Base-by-base conservation (phyloP, 2,797 vertebrate genomes). In the Chelonia mydas region DNA sequence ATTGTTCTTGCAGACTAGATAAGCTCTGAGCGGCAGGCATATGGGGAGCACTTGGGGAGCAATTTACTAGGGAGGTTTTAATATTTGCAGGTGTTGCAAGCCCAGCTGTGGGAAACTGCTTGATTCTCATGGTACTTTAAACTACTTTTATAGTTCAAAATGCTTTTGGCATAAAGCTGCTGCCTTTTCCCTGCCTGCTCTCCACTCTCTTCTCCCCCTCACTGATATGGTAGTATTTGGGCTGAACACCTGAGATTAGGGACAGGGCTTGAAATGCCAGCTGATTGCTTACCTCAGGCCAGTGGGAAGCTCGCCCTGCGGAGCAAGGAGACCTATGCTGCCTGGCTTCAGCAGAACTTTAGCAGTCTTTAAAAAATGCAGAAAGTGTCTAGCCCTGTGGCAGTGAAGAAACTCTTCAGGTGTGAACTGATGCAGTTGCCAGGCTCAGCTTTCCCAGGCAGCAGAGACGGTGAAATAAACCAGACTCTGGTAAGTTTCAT, bases 101-200 rank as follows among this genome's bases (percentile, higher is more conserved):
- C 28, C 59, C 68, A 80, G 61, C 82, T 92, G 76, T 80, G 77
- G 88, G 68, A 85, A 88, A 61, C 61, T 81, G 50, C 77, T 81
- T 88, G 65, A 81, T 76, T 88, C 51, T 53, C 51, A 53, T 53
- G 51, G 51, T 53, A 21, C 54, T 54, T 54, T 10, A 23, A 54
- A 25, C 54, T 54, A 25, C 54, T 54, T 97, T 96, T 95, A 90
- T 95, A 91, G 96, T 97, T 97, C 85, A 96, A 95, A 97, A 90
- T 92, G 84, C 15, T 87, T 96, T 97, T 95, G 96, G 93, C 93
- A 84, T 54, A 84, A 92, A 94, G 88, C 89, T 89, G 94, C 90
- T 81, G 84, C 37, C 68, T 93, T 95, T 65, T 84, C 87, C 95
- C 90, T 85, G 61, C 55, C 83, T 77, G 54, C 37, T 85, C 47